Percentiles rank a stretch among this genome's conserved stretches.
Conservation (phyloP, 2,888 invertebrate species). For the Harpalus rufipes region DNA sequence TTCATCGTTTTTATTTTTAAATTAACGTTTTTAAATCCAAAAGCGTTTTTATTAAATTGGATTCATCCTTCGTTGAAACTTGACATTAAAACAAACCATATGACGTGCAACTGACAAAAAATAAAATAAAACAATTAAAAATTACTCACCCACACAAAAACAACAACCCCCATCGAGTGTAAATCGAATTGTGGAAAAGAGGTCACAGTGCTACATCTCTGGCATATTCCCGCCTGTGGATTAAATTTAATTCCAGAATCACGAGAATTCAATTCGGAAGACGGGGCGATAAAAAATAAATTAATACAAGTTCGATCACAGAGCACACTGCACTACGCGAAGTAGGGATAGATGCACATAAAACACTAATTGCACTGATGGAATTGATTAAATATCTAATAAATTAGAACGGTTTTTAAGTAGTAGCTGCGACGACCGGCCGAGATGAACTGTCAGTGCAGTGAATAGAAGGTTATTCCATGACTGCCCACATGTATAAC, state of each 20-base stretch:
- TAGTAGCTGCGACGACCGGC: not conserved
- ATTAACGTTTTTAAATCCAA: not conserved
- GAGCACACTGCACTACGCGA: not conserved
- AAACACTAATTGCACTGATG: conserved; percentile 20
- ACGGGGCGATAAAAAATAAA: conserved; percentile 52
- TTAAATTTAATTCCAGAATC: conserved; percentile 64
- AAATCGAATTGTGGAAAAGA: conserved; percentile 35
- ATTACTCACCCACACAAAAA: conserved; percentile 55
- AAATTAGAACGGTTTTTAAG: conserved; percentile 43
- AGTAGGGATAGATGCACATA: not conserved
- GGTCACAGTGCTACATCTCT: conserved; percentile 51
- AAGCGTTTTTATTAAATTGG: not conserved
- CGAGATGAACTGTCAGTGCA: conserved; percentile 2
- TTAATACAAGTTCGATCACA: conserved; percentile 54
- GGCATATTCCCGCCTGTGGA: conserved; percentile 34
- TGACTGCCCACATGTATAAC: conserved; percentile 9
- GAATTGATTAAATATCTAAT: conserved; percentile 38
- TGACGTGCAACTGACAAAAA: conserved; percentile 59
- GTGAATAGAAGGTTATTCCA: not conserved
- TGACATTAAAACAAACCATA: not conserved
- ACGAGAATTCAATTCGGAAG: conserved; percentile 56
- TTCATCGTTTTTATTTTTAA: too few relatives aligned
- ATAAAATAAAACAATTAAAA: conserved; percentile 54
- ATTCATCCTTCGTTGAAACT: not conserved
- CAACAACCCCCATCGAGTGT: conserved; percentile 18